Evolutionary conservation across 2,797 vertebrate genomes (phyloP), one percentile per base, ranked within the genome.

Genomic region (Acropternis orthonyx): DNA sequence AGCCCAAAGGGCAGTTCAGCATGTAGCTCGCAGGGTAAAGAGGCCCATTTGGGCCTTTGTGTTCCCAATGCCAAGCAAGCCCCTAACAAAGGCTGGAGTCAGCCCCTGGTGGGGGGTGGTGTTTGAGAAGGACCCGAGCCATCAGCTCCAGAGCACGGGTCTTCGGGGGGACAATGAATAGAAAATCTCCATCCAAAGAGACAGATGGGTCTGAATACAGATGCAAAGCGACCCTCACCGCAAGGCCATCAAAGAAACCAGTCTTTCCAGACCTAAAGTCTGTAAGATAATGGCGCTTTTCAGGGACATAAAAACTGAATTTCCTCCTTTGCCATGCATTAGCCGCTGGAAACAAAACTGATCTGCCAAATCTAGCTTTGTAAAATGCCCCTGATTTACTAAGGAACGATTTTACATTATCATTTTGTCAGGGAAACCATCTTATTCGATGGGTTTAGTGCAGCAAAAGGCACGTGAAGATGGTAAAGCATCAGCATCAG

Each of bases 161-260:
- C 62, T 72, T 20, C 10, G 6, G 44, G 2, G 36, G 68, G 39
- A 30, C 82, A 24, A 76, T 89, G 88, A 92, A 65, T 15, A 5
- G 14, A 17, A 71, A 85, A 56, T 4, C 39, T 54, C 73, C 48
- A 28, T 63, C 27, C 58, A 1, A 21, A 84, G 82, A 51, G 43
- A 36, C 69, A 39, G 75, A 94, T 69, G 88, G 76, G 30, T 5
- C 28, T 71, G 71, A 75, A 89, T 85, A n/a, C 39, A 89, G 74
- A 91, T 88, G 94, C 83, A 94, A 97, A 95, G 72, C 89, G 73
- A 84, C 44, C 44, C 73, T 37, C 71, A 28, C 37, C 41, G 3
- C 6, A 9, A 48, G 62, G 52, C 90, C 79, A 26, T 86, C 75
- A 55, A 44, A 44, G 65, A 37, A 89, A 28, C 3, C 61, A 0